Conservation (phyloP, 2,888 invertebrate genomes). For the Trypoxylon attenuatum region DNA sequence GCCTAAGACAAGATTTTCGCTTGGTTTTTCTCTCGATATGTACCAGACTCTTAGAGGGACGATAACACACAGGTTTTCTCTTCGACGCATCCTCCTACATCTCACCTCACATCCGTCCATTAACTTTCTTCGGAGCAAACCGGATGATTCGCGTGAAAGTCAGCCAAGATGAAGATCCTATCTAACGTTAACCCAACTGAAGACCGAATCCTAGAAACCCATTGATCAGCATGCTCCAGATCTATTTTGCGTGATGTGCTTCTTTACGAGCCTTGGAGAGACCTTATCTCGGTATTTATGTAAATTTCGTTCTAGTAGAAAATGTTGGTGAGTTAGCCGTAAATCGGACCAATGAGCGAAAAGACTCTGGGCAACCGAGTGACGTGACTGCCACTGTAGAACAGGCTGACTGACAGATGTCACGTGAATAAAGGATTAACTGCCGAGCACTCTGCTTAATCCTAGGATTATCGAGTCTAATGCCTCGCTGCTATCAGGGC, state of each 20-base stretch:
- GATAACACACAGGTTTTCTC: not conserved
- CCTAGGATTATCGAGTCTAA: slow-evolving; percentile 57
- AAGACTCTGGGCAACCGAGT: not conserved
- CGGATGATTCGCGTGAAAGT: not conserved
- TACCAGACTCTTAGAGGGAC: not conserved
- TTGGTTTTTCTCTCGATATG: slow-evolving; percentile 8
- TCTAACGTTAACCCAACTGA: not conserved
- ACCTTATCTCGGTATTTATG: not conserved
- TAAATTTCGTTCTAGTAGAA: not conserved
- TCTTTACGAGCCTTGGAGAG: not conserved
- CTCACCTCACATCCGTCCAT: not conserved
- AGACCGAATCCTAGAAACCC: too few relatives aligned
- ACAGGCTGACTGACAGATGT: slow-evolving; percentile 35
- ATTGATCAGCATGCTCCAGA: too few relatives aligned
- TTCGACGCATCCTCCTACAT: too few relatives aligned
- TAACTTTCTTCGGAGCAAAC: not conserved
- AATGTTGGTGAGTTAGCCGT: not conserved
- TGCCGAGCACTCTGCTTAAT: slow-evolving; percentile 44
- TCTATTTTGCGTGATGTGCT: too few relatives aligned
- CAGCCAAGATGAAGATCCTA: not conserved
- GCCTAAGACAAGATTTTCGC: slow-evolving; percentile 32
- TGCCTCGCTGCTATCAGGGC: slow-evolving; percentile 44
- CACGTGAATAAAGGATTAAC: slow-evolving; percentile 47
- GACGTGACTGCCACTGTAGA: slow-evolving; percentile 2
- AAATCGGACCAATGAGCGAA: not conserved